phyloP scores from a whole-genome alignment of 2,113 vertebrate species.

The Nothocercus nigrocapillus region DNA sequence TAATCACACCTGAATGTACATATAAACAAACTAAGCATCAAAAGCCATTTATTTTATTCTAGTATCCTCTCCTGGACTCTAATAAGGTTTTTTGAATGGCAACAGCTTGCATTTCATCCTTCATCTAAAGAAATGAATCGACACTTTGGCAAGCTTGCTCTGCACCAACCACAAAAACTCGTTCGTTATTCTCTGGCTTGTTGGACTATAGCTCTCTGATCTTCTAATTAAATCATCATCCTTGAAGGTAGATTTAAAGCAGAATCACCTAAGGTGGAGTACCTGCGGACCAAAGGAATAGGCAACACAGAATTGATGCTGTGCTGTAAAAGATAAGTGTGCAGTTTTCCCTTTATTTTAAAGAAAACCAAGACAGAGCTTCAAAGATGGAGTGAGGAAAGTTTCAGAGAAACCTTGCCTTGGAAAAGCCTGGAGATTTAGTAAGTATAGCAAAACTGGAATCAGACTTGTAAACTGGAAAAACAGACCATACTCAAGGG shows the following conservation, averaged over 20 bases:
- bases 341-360: background rate
- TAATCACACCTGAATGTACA: slow-evolving; percentile 42
- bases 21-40: slow-evolving; percentile 27
- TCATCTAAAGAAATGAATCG: background rate
- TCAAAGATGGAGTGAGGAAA: background rate
- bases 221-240: slow-evolving; percentile 41
- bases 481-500: too few species aligned
- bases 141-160: slow-evolving; percentile 29
- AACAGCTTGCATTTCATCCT: background rate
- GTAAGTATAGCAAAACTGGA: background rate
- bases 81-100: slow-evolving; percentile 13
- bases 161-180: background rate
- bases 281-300: background rate
- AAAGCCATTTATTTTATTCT: slow-evolving; percentile 28
- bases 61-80: background rate
- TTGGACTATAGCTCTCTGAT: slow-evolving; percentile 32
- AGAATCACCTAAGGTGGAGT: background rate
- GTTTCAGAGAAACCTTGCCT: background rate
- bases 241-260: slow-evolving; percentile 61
- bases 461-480: background rate
- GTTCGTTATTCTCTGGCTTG: slow-evolving; percentile 8
- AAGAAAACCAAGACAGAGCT: background rate
- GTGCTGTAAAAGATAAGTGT: slow-evolving; percentile 39
- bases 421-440: background rate
- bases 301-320: background rate